phyloP scores from a whole-genome alignment of 1,140 invertebrate genomes.

The Scaptomyza graminum region DNA sequence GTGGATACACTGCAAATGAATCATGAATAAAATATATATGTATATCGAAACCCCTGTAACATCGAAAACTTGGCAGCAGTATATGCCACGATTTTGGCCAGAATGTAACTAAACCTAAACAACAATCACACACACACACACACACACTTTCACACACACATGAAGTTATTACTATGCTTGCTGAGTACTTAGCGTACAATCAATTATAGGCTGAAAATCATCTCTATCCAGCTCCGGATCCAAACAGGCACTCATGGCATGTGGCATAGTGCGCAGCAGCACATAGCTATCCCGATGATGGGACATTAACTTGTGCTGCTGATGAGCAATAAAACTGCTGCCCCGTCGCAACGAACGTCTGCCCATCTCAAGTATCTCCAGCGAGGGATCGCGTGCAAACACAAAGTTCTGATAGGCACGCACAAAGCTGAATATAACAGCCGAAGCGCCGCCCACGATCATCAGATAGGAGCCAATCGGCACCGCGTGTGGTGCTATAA shows the following conservation, averaged over 20 bases:
- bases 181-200: slow-evolving; percentile 33
- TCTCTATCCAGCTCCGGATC: slow-evolving; percentile 57
- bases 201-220: slow-evolving; percentile 71
- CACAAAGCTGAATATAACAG: slow-evolving; percentile 87
- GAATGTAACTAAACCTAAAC: slow-evolving; percentile 57
- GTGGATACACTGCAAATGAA: slow-evolving; percentile 46
- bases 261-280: slow-evolving; percentile 83
- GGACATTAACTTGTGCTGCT: slow-evolving; percentile 87
- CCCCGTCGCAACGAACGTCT: slow-evolving; percentile 88
- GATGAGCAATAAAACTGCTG: slow-evolving; percentile 88
- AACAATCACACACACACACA: slow-evolving; percentile 11
- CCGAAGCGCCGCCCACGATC: slow-evolving; percentile 87
- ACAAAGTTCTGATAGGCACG: slow-evolving; percentile 90
- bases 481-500: slow-evolving; percentile 88
- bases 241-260: slow-evolving; percentile 60
- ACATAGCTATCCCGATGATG: slow-evolving; percentile 86
- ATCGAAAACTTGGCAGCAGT: slow-evolving; percentile 51
- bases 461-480: slow-evolving; percentile 89
- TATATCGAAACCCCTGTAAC: slow-evolving; percentile 32
- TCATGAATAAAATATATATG: slow-evolving; percentile 26
- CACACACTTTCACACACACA: not conserved
- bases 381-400: slow-evolving; percentile 87
- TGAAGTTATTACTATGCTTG: slow-evolving; percentile 49
- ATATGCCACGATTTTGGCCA: slow-evolving; percentile 75
- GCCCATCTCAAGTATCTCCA: slow-evolving; percentile 91